phyloP scores from a whole-genome alignment of 2,888 invertebrate species.

The Hirudinaria manillensis region DNA sequence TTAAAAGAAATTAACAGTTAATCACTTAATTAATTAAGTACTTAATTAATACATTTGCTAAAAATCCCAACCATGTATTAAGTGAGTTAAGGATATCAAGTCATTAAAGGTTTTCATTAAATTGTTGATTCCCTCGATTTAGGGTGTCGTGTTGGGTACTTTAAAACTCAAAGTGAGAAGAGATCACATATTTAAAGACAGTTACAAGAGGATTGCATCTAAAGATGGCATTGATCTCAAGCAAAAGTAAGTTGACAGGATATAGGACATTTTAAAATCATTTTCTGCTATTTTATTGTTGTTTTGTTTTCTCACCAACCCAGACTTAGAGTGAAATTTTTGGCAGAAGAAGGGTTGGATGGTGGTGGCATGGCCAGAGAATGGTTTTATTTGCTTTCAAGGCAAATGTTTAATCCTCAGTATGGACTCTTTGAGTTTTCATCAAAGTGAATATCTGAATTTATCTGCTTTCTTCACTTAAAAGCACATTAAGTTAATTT shows the following conservation, averaged over 20 bases:
- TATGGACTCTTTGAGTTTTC: constrained; percentile 99
- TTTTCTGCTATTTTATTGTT: no score
- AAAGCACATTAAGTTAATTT: no score
- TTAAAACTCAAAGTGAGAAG: constrained; percentile 87
- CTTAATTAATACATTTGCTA: no score
- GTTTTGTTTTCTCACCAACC: constrained; percentile 1
- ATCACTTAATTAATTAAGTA: no score
- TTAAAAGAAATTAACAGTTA: no score
- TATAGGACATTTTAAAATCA: neutral
- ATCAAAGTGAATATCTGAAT: constrained; percentile 71
- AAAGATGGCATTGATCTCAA: constrained; percentile 9
- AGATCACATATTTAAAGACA: constrained; percentile 88
- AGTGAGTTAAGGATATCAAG: no score
- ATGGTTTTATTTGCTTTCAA: constrained; percentile 96
- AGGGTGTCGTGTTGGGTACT: constrained; percentile 57
- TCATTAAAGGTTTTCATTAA: no score
- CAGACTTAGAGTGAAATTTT: constrained; percentile 97
- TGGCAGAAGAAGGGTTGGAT: constrained; percentile 83
- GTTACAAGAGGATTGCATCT: constrained; percentile 78
- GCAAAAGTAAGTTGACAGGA: constrained; percentile 11
- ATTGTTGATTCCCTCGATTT: no score
- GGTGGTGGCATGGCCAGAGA: constrained; percentile 93
- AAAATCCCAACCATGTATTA: no score
- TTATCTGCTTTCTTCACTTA: constrained; percentile 28
- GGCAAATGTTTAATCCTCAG: constrained; percentile 99